phyloP scores from a whole-genome alignment of 2,113 vertebrate genomes.

The Marcusenius ussheri region DNA sequence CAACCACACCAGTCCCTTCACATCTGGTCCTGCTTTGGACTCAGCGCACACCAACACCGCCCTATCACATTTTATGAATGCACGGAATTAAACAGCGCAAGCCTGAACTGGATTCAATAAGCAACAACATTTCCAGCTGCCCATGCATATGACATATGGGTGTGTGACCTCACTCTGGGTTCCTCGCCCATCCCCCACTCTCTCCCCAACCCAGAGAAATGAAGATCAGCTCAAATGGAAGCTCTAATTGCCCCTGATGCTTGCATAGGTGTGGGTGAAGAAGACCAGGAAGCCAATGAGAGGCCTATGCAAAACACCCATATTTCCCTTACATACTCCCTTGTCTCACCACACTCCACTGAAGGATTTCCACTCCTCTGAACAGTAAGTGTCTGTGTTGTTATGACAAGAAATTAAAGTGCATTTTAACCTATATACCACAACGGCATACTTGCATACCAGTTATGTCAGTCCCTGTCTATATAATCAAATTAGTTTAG shows the following conservation, averaged over 20 bases:
- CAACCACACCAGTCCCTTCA: not conserved
- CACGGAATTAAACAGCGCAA: slow-evolving; percentile 26
- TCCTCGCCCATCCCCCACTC: not conserved
- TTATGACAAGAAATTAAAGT: not conserved
- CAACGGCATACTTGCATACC: not conserved
- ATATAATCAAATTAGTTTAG: not conserved
- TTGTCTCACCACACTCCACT: not conserved
- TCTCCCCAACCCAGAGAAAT: not conserved
- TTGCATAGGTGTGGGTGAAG: not conserved
- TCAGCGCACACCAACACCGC: not conserved
- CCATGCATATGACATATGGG: not conserved
- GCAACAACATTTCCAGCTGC: slow-evolving; percentile 22
- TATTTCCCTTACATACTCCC: not conserved
- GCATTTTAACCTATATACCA: not conserved
- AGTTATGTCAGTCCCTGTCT: not conserved
- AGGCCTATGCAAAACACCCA: not conserved
- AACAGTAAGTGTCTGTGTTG: not conserved
- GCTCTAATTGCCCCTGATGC: not conserved
- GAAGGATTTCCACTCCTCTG: not conserved
- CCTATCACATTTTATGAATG: slow-evolving; percentile 14
- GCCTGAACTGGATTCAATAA: slow-evolving; percentile 25
- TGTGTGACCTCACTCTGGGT: not conserved
- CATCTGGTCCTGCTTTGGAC: slow-evolving; percentile 29
- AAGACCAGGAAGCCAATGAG: not conserved
- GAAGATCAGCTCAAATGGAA: not conserved